A percentile compares a stretch with the other conserved stretches of the same genome.
These are phyloP conservation scores for Antennarius maculatus DNA, from an alignment of 2,797 vertebrate species.

Conservation along the genomic window DNA sequence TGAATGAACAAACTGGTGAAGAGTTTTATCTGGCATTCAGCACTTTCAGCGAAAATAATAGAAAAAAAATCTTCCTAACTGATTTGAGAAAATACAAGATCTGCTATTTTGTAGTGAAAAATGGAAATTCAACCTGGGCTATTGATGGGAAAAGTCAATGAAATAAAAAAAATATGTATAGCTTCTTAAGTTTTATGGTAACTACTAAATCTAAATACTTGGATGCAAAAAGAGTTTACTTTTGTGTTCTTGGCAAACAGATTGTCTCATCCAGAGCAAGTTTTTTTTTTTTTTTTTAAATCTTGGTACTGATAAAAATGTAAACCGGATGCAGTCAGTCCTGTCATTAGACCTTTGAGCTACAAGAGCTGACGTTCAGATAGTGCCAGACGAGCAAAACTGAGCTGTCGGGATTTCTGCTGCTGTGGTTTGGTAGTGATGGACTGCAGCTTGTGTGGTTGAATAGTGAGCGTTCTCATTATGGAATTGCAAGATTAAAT, in stretches of 20 bases:
- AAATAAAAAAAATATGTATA: too few species aligned
- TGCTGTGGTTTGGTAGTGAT: constrained; percentile 6
- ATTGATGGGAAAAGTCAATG: too few species aligned
- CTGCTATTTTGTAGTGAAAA: too few species aligned
- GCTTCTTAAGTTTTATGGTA: not conserved
- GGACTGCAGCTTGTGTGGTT: constrained; percentile 7
- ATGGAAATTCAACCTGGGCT: too few species aligned
- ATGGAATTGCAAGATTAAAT: constrained; percentile 20
- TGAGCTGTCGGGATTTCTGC: constrained; percentile 25
- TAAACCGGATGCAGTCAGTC: constrained; percentile 35
- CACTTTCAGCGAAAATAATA: not conserved
- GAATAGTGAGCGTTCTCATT: constrained; percentile 38
- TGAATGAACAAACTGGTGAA: too few species aligned
- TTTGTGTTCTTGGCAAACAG: not conserved
- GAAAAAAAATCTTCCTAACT: too few species aligned
- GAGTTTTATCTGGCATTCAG: not conserved
- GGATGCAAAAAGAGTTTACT: constrained; percentile 3
- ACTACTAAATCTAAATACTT: not conserved
- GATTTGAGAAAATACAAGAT: too few species aligned
- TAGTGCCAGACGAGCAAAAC: constrained; percentile 30
- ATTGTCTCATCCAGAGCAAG: not conserved
- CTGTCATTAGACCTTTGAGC: constrained; percentile 15
- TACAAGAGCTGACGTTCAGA: constrained; percentile 5
- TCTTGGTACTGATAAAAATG: constrained; percentile 19
- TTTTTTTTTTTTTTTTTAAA: not conserved